A percentile compares a stretch with the other conserved stretches of the same genome.
Conservation (phyloP, 2,113 vertebrate species). For the Gnathonemus echidnorhynchus region DNA sequence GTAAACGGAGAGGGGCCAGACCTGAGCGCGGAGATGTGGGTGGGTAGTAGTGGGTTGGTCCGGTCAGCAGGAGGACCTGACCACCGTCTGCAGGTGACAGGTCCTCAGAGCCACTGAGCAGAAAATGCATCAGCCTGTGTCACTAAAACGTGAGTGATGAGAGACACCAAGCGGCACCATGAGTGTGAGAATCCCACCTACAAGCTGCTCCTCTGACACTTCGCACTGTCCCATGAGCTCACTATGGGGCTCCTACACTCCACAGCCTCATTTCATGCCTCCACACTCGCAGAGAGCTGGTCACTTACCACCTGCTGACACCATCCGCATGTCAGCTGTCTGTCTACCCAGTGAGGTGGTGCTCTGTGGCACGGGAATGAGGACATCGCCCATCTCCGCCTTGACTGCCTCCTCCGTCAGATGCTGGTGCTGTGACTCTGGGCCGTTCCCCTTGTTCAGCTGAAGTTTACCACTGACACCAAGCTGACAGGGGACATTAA, state of each 20-base stretch:
- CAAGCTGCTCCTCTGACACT: background rate
- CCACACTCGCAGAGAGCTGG: background rate
- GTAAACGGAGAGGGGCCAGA: background rate
- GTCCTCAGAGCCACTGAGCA: background rate
- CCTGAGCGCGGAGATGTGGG: background rate
- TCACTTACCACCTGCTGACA: background rate
- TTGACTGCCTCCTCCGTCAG: background rate
- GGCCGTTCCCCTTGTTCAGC: background rate
- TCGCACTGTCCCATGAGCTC: background rate
- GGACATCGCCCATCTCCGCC: background rate
- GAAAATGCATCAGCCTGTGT: background rate
- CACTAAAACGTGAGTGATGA: background rate
- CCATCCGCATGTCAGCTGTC: background rate
- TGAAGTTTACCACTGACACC: background rate
- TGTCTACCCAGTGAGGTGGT: background rate
- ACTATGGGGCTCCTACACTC: background rate
- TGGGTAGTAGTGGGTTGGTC: background rate
- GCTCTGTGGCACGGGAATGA: background rate
- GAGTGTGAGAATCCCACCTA: background rate
- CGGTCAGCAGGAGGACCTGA: background rate
- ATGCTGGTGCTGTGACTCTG: background rate
- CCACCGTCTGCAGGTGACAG: background rate
- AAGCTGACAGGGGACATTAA: constrained; percentile 5
- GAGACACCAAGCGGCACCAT: background rate
- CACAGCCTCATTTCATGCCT: background rate